These are phyloP conservation scores for Himalopsyche phryganea DNA, from an alignment of 1,140 invertebrate genomes.

Conservation along the genomic window DNA sequence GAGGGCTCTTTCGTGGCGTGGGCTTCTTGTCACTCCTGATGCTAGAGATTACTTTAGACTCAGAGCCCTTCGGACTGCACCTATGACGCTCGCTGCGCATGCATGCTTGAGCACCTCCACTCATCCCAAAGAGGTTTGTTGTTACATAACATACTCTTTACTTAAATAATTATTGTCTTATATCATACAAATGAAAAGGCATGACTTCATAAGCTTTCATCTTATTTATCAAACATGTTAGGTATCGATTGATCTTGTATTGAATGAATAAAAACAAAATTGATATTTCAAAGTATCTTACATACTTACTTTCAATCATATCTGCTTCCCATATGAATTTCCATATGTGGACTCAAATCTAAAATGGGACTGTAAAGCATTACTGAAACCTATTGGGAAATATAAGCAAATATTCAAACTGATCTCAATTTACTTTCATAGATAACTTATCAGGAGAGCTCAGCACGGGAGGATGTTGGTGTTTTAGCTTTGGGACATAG, in stretches of 20 bases:
- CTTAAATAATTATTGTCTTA: background rate
- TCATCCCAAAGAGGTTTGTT: conserved; percentile 68
- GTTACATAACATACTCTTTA: background rate
- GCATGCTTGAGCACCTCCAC: conserved; percentile 70
- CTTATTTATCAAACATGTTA: no score
- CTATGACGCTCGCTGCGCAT: conserved; percentile 61
- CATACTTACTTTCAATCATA: no score
- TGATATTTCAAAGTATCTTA: no score
- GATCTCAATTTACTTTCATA: conserved; percentile 10
- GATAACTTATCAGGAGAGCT: conserved; percentile 33
- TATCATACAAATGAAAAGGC: no score
- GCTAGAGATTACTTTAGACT: conserved; percentile 65
- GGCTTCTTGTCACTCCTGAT: conserved; percentile 71
- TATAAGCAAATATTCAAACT: no score
- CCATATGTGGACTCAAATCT: no score
- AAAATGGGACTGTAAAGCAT: no score
- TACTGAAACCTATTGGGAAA: no score
- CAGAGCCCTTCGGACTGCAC: conserved; percentile 52
- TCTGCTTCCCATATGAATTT: no score
- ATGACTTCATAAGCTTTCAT: no score
- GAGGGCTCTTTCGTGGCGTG: conserved; percentile 66
- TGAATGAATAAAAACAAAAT: no score
- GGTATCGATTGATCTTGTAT: no score
- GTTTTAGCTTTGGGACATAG: conserved; percentile 15
- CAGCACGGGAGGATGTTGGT: conserved; percentile 22